Conservation (phyloP, 1,140 invertebrate species). For the Potamilus streckersoni region DNA sequence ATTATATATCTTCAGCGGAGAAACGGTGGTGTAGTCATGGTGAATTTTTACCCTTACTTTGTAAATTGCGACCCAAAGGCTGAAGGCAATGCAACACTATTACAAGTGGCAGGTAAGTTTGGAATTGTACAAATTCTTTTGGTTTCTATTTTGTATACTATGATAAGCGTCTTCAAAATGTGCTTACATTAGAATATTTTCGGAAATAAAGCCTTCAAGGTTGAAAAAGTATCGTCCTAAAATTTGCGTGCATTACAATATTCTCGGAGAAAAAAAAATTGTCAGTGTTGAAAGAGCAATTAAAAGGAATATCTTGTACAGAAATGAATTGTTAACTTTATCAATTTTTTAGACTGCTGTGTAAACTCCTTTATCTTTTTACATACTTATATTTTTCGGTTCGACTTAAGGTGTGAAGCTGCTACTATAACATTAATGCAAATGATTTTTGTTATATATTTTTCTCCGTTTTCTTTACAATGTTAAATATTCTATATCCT, state of each 20-base stretch:
- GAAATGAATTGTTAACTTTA: too few species aligned
- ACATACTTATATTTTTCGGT: background rate
- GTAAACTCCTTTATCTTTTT: too few species aligned
- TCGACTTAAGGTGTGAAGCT: background rate
- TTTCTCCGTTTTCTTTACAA: background rate
- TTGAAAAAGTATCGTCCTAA: background rate
- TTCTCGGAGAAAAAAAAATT: background rate
- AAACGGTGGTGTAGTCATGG: slow-evolving; percentile 91
- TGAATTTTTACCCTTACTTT: slow-evolving; percentile 90
- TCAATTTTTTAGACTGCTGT: too few species aligned
- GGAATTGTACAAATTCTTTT: background rate
- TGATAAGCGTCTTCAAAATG: background rate
- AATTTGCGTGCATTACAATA: background rate
- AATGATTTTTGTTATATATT: too few species aligned
- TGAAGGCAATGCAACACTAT: slow-evolving; percentile 76
- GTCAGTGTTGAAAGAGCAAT: background rate
- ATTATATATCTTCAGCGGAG: slow-evolving; percentile 73
- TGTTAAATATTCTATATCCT: too few species aligned
- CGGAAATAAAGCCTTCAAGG: background rate
- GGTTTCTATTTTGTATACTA: background rate
- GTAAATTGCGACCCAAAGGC: slow-evolving; percentile 81
- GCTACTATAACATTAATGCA: background rate
- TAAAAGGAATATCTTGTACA: too few species aligned
- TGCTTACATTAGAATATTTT: background rate
- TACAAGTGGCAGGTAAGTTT: slow-evolving; percentile 84